Evolutionary conservation across 2,797 vertebrate species (phyloP).

Genomic region (Lates japonicus): DNA sequence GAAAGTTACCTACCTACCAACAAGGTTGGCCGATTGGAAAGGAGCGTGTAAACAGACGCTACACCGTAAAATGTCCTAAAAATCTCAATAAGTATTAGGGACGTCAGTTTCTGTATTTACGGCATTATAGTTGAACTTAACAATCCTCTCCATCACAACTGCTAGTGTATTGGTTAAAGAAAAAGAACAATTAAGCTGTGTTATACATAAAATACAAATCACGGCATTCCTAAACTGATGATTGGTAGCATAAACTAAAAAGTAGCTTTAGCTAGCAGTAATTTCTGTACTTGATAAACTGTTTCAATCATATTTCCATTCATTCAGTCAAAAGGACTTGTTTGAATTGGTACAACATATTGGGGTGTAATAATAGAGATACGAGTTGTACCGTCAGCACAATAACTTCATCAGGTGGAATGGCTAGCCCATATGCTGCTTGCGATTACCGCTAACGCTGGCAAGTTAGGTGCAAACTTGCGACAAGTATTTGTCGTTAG

Average conservation of each 20-base stretch:
- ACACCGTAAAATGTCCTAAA: slow-evolving; percentile 25
- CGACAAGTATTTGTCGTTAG: slow-evolving; percentile 43
- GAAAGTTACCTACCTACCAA: not conserved
- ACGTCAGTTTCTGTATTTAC: not conserved
- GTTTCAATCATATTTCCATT: not conserved
- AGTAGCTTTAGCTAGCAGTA: slow-evolving; percentile 35
- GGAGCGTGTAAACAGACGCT: slow-evolving; percentile 52
- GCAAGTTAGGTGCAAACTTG: slow-evolving; percentile 64
- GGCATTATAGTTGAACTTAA: rapidly evolving
- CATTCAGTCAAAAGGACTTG: not conserved
- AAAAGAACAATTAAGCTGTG: not conserved
- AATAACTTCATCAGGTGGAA: not conserved
- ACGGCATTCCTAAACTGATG: slow-evolving; percentile 41
- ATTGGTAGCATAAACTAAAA: slow-evolving; percentile 55
- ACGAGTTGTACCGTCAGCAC: not conserved
- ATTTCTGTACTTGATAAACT: not conserved
- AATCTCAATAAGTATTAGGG: slow-evolving; percentile 7
- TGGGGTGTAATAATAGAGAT: not conserved
- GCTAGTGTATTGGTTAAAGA: rapidly evolving
- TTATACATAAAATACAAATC: slow-evolving; percentile 56
- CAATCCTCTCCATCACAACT: rapidly evolving
- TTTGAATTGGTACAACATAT: not conserved
- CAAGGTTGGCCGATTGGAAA: not conserved
- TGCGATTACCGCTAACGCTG: slow-evolving; percentile 36
- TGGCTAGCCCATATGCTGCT: not conserved